These are phyloP conservation scores for Periophthalmus modestus DNA, from an alignment of 2,113 vertebrate species.

Conservation along the genomic window DNA sequence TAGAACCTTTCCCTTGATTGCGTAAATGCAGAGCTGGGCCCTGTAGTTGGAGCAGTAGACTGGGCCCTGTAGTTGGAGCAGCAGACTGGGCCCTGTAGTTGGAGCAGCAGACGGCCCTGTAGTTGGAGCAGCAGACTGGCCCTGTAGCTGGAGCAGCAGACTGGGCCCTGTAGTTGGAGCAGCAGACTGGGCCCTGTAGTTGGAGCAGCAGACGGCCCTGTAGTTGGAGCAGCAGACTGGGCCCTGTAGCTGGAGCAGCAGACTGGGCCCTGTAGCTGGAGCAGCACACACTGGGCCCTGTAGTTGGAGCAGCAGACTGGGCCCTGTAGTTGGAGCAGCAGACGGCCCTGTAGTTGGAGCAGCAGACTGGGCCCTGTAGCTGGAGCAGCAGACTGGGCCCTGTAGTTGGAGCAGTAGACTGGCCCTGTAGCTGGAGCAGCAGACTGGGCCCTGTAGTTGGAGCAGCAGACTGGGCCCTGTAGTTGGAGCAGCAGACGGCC, in stretches of 20 bases:
- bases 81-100: constrained; percentile 42
- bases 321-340: constrained; percentile 40
- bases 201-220: no score
- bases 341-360: constrained; percentile 37
- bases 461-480: constrained; percentile 45
- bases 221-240: constrained; percentile 47
- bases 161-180: constrained; percentile 33
- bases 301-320: constrained; percentile 48
- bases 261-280: no score
- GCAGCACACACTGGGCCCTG: constrained; percentile 44
- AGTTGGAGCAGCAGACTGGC: constrained; percentile 48
- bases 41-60: constrained; percentile 42
- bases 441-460: neutral
- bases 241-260: no score
- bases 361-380: neutral
- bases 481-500: constrained; percentile 46
- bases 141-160: constrained; percentile 48
- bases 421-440: constrained; percentile 25
- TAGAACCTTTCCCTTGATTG: constrained; percentile 12
- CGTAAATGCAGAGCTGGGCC: neutral
- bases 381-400: constrained; percentile 47
- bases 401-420: constrained; percentile 46
- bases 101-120: no score
- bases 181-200: constrained; percentile 43
- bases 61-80: constrained; percentile 35